These are phyloP conservation scores for Drosophila kanapiae DNA, from an alignment of 1,140 invertebrate species.

Conservation along the genomic window DNA sequence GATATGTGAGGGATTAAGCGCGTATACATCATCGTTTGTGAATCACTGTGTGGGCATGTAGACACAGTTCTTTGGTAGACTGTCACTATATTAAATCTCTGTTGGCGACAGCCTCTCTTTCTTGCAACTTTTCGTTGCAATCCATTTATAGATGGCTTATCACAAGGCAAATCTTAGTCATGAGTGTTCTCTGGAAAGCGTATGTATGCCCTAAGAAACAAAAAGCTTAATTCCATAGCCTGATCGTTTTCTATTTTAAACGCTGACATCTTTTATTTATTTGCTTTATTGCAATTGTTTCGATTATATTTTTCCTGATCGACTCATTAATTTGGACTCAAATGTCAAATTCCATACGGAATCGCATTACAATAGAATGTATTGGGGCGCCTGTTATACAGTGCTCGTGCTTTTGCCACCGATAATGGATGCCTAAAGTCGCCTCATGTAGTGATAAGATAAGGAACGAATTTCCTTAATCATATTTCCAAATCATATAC, in stretches of 20 bases:
- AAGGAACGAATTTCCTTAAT: slow-evolving; percentile 9
- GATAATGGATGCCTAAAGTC: slow-evolving; percentile 13
- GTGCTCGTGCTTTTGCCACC: slow-evolving; percentile 13
- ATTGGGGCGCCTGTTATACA: slow-evolving; percentile 12
- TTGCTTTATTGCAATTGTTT: slow-evolving; percentile 20
- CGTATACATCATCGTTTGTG: slow-evolving; percentile 19
- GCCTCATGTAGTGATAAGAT: slow-evolving; percentile 37
- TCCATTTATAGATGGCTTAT: slow-evolving; percentile 19
- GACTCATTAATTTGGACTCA: slow-evolving; percentile 29
- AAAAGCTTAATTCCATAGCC: slow-evolving; percentile 16
- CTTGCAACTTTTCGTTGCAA: slow-evolving; percentile 3
- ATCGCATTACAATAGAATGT: slow-evolving; percentile 30
- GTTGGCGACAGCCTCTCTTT: neutral
- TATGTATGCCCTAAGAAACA: slow-evolving; percentile 1
- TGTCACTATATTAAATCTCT: neutral
- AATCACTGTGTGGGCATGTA: slow-evolving; percentile 14
- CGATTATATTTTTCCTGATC: slow-evolving; percentile 30
- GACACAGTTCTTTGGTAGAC: neutral
- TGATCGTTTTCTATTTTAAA: slow-evolving; percentile 37
- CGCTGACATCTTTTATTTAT: slow-evolving; percentile 10
- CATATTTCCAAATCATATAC: neutral
- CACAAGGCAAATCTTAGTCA: slow-evolving; percentile 23
- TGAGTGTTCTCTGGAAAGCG: slow-evolving; percentile 12
- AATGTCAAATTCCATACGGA: slow-evolving; percentile 45
- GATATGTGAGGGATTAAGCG: slow-evolving; percentile 22